These are phyloP conservation scores for Typhlichthys subterraneus DNA, from an alignment of 2,797 vertebrate genomes.

Conservation along the genomic window DNA sequence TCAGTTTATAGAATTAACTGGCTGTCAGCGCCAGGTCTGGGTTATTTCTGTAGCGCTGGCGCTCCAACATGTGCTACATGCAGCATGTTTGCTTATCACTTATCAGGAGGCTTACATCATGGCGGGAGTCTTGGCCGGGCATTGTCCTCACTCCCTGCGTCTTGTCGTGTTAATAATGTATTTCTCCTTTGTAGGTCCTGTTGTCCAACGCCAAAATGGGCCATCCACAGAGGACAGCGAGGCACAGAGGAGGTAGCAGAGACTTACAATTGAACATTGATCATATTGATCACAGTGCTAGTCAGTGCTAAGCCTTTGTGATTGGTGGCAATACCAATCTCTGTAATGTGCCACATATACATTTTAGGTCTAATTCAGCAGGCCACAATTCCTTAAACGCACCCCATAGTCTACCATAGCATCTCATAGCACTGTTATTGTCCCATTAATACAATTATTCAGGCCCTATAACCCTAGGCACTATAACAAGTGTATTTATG, in stretches of 20 bases:
- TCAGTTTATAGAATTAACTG: constrained; percentile 35
- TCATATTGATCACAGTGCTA: neutral
- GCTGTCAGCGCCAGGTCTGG: constrained; percentile 3
- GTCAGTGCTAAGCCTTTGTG: neutral
- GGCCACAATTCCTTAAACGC: neutral
- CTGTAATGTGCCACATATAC: neutral
- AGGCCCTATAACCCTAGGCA: no score
- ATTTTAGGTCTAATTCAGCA: neutral
- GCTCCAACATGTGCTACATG: neutral
- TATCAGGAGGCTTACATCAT: neutral
- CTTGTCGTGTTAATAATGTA: neutral
- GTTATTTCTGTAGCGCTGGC: constrained; percentile 4
- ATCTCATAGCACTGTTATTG: neutral
- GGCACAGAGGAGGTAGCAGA: constrained; percentile 89
- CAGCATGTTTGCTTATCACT: neutral
- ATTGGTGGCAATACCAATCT: constrained; percentile 1
- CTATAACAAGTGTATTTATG: no score
- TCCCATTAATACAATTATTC: no score
- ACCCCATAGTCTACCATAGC: neutral
- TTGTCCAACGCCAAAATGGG: constrained; percentile 94
- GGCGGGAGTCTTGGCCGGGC: neutral
- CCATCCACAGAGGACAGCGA: constrained; percentile 93
- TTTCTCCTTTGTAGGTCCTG: constrained; percentile 80
- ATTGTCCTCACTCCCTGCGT: neutral
- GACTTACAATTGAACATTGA: neutral